Percentiles rank a stretch among this genome's conserved stretches.
These are phyloP conservation scores for Microcebus tavaratra DNA, from an alignment of 2,113 vertebrate species.

Conservation along the genomic window DNA sequence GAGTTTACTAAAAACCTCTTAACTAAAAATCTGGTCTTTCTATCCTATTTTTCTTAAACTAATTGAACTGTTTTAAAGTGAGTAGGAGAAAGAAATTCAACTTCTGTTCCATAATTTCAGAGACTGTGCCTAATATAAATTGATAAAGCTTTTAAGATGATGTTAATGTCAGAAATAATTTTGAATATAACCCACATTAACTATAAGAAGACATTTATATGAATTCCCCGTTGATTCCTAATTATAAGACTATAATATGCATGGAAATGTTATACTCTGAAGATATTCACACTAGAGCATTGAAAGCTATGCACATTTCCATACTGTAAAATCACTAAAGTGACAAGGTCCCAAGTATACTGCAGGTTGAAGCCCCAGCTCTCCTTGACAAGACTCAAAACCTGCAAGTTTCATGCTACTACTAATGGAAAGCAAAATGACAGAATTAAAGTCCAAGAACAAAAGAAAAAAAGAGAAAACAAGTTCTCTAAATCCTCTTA, in stretches of 20 bases:
- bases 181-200: not conserved
- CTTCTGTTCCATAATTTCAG: not conserved
- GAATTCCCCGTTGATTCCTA: not conserved
- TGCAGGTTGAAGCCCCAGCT: not conserved
- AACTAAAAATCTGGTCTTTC: not conserved
- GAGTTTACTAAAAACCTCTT: not conserved
- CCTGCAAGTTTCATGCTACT: not conserved
- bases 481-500: not conserved
- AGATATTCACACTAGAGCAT: not conserved
- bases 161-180: slow-evolving; percentile 3
- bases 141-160: not conserved
- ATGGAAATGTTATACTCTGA: not conserved
- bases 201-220: not conserved
- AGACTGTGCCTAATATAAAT: not conserved
- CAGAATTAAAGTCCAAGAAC: not conserved
- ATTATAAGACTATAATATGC: not conserved
- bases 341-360: not conserved
- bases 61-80: not conserved
- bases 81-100: not conserved
- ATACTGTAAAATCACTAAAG: not conserved
- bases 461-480: not conserved
- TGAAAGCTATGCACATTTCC: not conserved
- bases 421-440: not conserved
- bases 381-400: not conserved
- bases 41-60: not conserved